Percentiles rank a stretch among this genome's conserved stretches.
phyloP scores from a whole-genome alignment of 2,888 invertebrate genomes.

The Hypena proboscidalis region DNA sequence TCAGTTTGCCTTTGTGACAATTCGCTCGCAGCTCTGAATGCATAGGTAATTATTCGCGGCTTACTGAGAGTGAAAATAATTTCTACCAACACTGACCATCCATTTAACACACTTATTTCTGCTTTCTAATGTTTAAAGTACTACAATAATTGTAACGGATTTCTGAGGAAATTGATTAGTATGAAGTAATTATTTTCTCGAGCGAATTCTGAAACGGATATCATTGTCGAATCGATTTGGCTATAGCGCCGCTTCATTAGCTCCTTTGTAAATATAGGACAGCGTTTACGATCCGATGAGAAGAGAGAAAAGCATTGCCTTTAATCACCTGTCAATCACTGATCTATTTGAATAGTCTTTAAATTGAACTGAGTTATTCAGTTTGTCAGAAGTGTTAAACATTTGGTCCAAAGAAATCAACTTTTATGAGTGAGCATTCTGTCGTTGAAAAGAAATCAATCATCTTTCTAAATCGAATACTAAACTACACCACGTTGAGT shows the following conservation, averaged over 20 bases:
- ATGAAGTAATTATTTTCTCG: slow-evolving; percentile 35
- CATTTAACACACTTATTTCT: slow-evolving; percentile 64
- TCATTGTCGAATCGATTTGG: slow-evolving; percentile 25
- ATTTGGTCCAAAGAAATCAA: slow-evolving; percentile 6
- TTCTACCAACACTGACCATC: slow-evolving; percentile 57
- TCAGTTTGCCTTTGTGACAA: slow-evolving; percentile 47
- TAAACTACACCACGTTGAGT: too few species aligned
- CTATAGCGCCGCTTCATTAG: slow-evolving; percentile 29
- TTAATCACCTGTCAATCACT: slow-evolving; percentile 39
- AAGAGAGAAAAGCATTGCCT: slow-evolving; percentile 16
- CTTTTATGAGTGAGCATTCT: not conserved
- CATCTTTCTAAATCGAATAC: slow-evolving; percentile 5
- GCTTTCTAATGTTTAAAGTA: slow-evolving; percentile 61
- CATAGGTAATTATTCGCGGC: slow-evolving; percentile 67
- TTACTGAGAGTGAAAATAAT: slow-evolving; percentile 64
- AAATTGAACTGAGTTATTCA: slow-evolving; percentile 32
- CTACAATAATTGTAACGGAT: slow-evolving; percentile 42
- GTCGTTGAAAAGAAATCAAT: slow-evolving; percentile 7
- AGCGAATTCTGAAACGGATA: slow-evolving; percentile 22
- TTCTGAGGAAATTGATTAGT: slow-evolving; percentile 39
- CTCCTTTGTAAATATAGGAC: slow-evolving; percentile 30
- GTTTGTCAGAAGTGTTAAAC: slow-evolving; percentile 11
- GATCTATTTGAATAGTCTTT: slow-evolving; percentile 25
- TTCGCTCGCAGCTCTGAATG: slow-evolving; percentile 62
- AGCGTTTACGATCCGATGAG: slow-evolving; percentile 28